Evolutionary conservation across 2,113 vertebrate species (phyloP).

Genomic region (Lamprotornis superbus): DNA sequence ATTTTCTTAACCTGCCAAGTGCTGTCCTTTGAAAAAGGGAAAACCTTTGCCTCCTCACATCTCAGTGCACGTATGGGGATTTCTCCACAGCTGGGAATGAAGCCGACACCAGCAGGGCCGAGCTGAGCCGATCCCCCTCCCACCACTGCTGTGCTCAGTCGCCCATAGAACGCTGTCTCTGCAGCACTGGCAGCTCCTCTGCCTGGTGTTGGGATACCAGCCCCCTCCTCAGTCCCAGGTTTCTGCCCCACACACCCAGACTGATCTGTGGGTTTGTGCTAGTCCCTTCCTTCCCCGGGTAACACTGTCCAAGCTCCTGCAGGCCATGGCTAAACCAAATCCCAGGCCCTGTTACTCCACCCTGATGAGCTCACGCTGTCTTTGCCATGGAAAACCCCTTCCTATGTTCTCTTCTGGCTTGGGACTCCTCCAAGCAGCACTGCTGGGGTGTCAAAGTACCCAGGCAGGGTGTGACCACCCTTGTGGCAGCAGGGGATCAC

Average conservation of each 20-base stretch:
- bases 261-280: background rate
- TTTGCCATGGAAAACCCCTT: background rate
- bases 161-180: background rate
- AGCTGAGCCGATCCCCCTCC: background rate
- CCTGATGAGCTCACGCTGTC: background rate
- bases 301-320: accelerated
- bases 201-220: background rate
- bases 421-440: background rate
- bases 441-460: background rate
- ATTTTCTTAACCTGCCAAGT: background rate
- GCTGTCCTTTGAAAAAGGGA: background rate
- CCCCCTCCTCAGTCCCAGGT: background rate
- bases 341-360: no score
- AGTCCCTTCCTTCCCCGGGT: background rate
- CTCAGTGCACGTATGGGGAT: background rate
- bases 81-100: background rate
- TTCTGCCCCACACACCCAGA: background rate
- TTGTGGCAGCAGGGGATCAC: background rate
- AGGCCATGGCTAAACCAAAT: background rate
- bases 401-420: background rate
- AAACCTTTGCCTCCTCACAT: background rate
- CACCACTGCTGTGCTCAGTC: background rate
- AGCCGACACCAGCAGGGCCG: background rate
- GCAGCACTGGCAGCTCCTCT: background rate
- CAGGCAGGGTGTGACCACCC: background rate